Evolutionary conservation across 2,888 invertebrate species (phyloP).

Genomic region (Mimumesa dahlbomi): DNA sequence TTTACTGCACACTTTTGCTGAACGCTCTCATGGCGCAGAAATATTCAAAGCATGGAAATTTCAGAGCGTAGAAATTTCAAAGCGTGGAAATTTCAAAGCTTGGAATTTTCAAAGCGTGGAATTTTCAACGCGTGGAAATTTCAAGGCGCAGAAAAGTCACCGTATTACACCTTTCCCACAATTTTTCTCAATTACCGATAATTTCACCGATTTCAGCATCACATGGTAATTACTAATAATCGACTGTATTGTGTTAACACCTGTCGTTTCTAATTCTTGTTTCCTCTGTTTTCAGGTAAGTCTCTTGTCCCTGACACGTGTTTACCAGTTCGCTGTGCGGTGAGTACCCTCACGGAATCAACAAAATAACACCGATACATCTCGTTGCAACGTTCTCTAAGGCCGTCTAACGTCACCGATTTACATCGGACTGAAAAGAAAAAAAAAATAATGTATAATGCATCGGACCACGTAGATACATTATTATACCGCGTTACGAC

Average conservation of each 20-base stretch:
- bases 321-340: conserved; percentile 28
- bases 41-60: no score
- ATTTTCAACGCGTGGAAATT: no score
- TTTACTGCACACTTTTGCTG: no score
- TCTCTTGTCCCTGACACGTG: conserved; percentile 17
- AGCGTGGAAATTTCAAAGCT: no score
- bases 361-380: conserved; percentile 53
- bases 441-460: conserved; percentile 55
- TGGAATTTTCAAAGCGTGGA: no score
- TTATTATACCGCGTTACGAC: conserved; percentile 28
- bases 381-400: conserved; percentile 36
- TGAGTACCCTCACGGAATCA: conserved; percentile 53
- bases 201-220: no score
- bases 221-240: no score
- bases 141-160: no score
- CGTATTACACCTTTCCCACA: no score
- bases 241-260: not conserved
- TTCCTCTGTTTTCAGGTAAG: conserved; percentile 61
- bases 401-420: conserved; percentile 27
- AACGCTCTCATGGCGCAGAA: no score
- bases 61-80: no score
- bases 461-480: conserved; percentile 28
- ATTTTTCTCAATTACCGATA: no score
- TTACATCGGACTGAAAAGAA: conserved; percentile 25
- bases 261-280: conserved; percentile 14